Conservation (phyloP, 2,888 invertebrate species). For the Nemotelus nigrinus region DNA sequence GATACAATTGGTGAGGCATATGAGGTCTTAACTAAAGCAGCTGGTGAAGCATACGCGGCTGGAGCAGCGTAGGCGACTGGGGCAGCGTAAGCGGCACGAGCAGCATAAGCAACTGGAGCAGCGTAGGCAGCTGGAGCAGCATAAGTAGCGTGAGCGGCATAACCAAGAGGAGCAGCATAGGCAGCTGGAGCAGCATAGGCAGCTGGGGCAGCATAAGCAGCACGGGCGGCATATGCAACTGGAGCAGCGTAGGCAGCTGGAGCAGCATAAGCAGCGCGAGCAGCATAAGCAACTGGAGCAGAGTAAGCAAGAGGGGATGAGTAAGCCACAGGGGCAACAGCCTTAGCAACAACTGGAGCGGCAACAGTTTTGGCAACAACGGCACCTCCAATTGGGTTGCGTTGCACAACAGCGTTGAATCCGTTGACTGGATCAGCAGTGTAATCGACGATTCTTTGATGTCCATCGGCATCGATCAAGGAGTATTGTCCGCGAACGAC, state of each 20-base stretch:
- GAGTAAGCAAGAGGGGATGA: constrained; percentile 25
- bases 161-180: constrained; percentile 40
- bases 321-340: constrained; percentile 53
- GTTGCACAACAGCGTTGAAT: constrained; percentile 53
- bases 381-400: constrained; percentile 52
- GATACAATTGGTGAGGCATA: constrained; percentile 46
- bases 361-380: constrained; percentile 36
- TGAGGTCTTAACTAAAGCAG: constrained; percentile 46
- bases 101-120: constrained; percentile 55
- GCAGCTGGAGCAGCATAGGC: constrained; percentile 39
- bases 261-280: constrained; percentile 52
- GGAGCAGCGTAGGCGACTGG: not conserved
- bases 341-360: constrained; percentile 55
- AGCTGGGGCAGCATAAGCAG: not conserved
- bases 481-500: constrained; percentile 67
- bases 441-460: constrained; percentile 69
- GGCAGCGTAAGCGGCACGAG: constrained; percentile 52
- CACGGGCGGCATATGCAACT: constrained; percentile 27
- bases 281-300: constrained; percentile 54
- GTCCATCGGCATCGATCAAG: constrained; percentile 67
- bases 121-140: not conserved
- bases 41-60: constrained; percentile 29
- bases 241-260: not conserved
- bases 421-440: constrained; percentile 58
- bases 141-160: not conserved